phyloP scores from a whole-genome alignment of 2,113 vertebrate genomes.

The Entomyzon cyanotis region DNA sequence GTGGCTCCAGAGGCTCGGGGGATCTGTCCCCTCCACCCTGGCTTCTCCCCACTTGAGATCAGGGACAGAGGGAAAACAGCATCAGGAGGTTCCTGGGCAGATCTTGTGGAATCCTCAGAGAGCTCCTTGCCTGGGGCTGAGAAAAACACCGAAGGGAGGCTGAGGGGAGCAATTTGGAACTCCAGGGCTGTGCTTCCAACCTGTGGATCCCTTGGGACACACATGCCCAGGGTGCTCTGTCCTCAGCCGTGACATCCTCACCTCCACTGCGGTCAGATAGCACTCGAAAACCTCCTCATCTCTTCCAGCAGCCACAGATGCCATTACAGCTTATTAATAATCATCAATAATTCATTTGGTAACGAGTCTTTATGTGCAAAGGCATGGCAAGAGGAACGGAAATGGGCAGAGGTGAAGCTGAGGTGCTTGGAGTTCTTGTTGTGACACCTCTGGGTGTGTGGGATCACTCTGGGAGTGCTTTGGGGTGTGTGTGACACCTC shows the following conservation, averaged over 20 bases:
- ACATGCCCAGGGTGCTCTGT: rapidly evolving
- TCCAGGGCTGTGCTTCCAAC: not conserved
- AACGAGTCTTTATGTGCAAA: not conserved
- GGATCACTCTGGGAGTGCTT: not conserved
- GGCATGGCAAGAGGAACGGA: not conserved
- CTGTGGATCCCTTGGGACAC: not conserved
- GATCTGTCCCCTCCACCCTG: rapidly evolving
- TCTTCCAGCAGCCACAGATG: not conserved
- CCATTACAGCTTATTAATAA: conserved; percentile 44
- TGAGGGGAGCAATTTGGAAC: not conserved
- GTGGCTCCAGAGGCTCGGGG: rapidly evolving
- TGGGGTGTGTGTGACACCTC: not conserved
- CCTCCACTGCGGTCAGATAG: rapidly evolving
- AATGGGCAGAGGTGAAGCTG: not conserved
- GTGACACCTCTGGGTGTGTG: rapidly evolving
- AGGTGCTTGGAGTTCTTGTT: not conserved
- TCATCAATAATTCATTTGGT: conserved; percentile 43
- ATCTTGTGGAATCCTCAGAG: not conserved
- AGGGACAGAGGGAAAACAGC: not conserved
- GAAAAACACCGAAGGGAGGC: not conserved
- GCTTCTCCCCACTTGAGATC: rapidly evolving
- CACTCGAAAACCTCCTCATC: not conserved
- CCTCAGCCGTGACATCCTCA: not conserved
- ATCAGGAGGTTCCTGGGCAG: not conserved
- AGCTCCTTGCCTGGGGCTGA: not conserved